Evolutionary conservation across 2,888 invertebrate genomes (phyloP).

Genomic region (Tipula lateralis): DNA sequence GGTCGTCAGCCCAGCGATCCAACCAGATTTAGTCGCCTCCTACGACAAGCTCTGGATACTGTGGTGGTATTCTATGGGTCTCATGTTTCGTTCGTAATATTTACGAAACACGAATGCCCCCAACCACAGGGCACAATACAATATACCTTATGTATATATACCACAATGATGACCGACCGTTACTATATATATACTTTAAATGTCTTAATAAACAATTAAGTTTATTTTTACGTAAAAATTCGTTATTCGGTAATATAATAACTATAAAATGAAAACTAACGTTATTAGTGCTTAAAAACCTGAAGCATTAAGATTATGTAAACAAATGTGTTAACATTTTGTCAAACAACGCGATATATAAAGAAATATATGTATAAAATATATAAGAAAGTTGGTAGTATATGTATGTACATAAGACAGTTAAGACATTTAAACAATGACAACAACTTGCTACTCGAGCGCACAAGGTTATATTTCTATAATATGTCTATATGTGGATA

Average conservation of each 20-base stretch:
- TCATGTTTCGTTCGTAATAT: too few relatives aligned
- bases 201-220: slow-evolving; percentile 13
- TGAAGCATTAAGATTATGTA: slow-evolving; percentile 24
- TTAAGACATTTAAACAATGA: slow-evolving; percentile 7
- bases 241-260: slow-evolving; percentile 11
- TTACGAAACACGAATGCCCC: too few relatives aligned
- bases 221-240: slow-evolving; percentile 20
- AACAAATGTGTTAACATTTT: slow-evolving; percentile 19
- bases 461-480: slow-evolving; percentile 1
- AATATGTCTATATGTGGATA: neutral
- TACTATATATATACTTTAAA: neutral
- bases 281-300: slow-evolving; percentile 24
- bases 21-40: too few relatives aligned
- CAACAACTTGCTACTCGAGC: slow-evolving; percentile 1
- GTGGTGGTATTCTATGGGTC: too few relatives aligned
- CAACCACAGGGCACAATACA: too few relatives aligned
- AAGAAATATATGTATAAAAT: neutral
- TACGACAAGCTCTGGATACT: too few relatives aligned
- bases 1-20: too few relatives aligned
- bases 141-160: neutral
- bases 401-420: neutral
- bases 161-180: neutral
- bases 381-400: neutral
- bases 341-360: neutral
- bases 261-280: slow-evolving; percentile 13